These are phyloP conservation scores for Luscinia luscinia DNA, from an alignment of 2,797 vertebrate species.

Conservation along the genomic window DNA sequence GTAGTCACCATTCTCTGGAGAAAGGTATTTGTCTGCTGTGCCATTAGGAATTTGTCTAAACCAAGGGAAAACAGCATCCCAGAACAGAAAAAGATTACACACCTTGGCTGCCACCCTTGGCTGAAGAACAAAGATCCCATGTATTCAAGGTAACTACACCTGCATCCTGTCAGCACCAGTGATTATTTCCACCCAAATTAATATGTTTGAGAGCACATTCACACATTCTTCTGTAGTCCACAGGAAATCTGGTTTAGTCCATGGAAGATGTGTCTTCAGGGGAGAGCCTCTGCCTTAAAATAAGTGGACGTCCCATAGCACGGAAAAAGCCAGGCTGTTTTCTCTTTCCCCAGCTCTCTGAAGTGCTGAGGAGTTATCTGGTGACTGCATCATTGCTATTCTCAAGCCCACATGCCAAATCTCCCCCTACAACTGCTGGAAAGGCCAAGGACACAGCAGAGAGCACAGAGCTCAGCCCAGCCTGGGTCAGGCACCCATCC, in stretches of 20 bases:
- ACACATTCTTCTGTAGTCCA: background rate
- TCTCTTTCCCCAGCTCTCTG: background rate
- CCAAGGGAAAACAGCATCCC: background rate
- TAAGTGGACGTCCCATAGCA: background rate
- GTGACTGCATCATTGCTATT: background rate
- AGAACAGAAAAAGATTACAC: background rate
- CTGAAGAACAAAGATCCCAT: background rate
- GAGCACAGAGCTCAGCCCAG: background rate
- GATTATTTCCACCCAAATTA: constrained; percentile 2
- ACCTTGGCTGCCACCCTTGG: background rate
- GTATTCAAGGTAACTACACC: background rate
- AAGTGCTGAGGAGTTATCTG: background rate
- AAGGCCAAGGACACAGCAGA: background rate
- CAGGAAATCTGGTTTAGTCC: background rate
- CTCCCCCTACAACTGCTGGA: background rate
- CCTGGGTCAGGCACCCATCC: background rate
- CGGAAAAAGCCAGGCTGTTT: background rate
- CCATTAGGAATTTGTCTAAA: background rate
- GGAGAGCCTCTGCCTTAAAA: background rate
- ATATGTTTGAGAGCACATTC: background rate
- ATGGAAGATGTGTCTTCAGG: background rate
- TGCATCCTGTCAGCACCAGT: background rate
- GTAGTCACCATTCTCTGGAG: background rate
- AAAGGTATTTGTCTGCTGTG: background rate
- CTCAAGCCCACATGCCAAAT: background rate